Percentiles rank a stretch among this genome's conserved stretches.
Evolutionary conservation across 2,113 vertebrate genomes (phyloP).

Genomic region (Oncorhynchus nerka): DNA sequence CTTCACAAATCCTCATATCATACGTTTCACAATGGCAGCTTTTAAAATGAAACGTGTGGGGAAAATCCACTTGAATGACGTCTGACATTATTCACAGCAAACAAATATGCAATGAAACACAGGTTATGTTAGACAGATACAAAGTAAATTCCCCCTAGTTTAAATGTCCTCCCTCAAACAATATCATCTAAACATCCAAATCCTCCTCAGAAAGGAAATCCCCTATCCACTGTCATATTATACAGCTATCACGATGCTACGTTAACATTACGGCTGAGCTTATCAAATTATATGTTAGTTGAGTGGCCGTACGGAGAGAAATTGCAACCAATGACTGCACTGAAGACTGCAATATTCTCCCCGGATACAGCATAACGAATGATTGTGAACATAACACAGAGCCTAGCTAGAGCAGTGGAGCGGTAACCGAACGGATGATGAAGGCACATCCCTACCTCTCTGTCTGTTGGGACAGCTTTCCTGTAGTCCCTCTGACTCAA

Average conservation of each 20-base stretch:
- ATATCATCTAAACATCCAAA: slow-evolving; percentile 64
- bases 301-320: slow-evolving; percentile 72
- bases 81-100: slow-evolving; percentile 18
- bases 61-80: background rate
- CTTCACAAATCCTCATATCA: slow-evolving; percentile 35
- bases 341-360: slow-evolving; percentile 73
- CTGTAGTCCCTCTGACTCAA: too few relatives aligned
- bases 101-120: slow-evolving; percentile 15
- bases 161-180: slow-evolving; percentile 53
- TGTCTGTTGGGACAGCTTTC: slow-evolving; percentile 3
- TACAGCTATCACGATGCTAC: slow-evolving; percentile 75
- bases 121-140: slow-evolving; percentile 31
- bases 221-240: slow-evolving; percentile 68
- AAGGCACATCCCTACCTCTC: slow-evolving; percentile 76
- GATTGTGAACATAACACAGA: slow-evolving; percentile 65
- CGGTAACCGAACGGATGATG: slow-evolving; percentile 67
- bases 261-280: slow-evolving; percentile 69
- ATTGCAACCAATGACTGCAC: slow-evolving; percentile 68
- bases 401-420: slow-evolving; percentile 53
- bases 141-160: slow-evolving; percentile 46
- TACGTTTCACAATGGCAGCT: slow-evolving; percentile 17
- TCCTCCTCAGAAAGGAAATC: slow-evolving; percentile 70
- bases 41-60: slow-evolving; percentile 21
- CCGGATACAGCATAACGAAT: slow-evolving; percentile 71
- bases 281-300: slow-evolving; percentile 75